A percentile compares a stretch with the other conserved stretches of the same genome.
These are phyloP conservation scores for Drosophila hydei DNA, from an alignment of 1,140 invertebrate genomes.

Conservation along the genomic window DNA sequence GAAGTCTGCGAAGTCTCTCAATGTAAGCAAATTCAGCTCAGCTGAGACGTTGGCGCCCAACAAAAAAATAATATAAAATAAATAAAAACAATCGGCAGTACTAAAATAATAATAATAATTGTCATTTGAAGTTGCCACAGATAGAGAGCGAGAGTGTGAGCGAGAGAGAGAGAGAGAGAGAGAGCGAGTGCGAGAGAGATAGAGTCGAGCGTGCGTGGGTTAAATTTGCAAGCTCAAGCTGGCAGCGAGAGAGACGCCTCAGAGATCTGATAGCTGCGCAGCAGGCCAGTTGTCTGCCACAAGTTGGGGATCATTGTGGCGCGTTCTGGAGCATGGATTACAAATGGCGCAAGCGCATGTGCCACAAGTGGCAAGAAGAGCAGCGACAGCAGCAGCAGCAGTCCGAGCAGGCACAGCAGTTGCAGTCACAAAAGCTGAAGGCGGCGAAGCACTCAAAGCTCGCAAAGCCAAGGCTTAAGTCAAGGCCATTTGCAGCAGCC, in stretches of 20 bases:
- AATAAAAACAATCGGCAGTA: slow-evolving; percentile 39
- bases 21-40: no score
- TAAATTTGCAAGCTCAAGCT: not conserved
- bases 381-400: slow-evolving; percentile 1
- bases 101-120: not conserved
- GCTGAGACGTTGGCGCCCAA: not conserved
- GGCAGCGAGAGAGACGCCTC: not conserved
- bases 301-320: slow-evolving; percentile 2
- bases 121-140: not conserved
- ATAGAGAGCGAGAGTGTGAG: not conserved
- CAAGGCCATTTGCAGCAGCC: no score
- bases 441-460: no score
- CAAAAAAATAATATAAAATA: slow-evolving; percentile 40
- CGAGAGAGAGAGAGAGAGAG: not conserved
- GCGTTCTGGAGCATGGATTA: slow-evolving; percentile 7
- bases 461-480: no score
- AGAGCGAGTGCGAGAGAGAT: not conserved
- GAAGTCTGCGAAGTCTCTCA: no score
- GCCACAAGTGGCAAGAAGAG: slow-evolving; percentile 41
- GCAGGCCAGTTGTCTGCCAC: slow-evolving; percentile 10
- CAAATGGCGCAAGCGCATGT: slow-evolving; percentile 44
- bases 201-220: not conserved
- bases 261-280: slow-evolving; percentile 5
- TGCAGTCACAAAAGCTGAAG: not conserved
- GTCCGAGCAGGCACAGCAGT: not conserved